A percentile compares a stretch with the other conserved stretches of the same genome.
Conservation (phyloP, 2,888 invertebrate genomes). For the Oithona nana region DNA sequence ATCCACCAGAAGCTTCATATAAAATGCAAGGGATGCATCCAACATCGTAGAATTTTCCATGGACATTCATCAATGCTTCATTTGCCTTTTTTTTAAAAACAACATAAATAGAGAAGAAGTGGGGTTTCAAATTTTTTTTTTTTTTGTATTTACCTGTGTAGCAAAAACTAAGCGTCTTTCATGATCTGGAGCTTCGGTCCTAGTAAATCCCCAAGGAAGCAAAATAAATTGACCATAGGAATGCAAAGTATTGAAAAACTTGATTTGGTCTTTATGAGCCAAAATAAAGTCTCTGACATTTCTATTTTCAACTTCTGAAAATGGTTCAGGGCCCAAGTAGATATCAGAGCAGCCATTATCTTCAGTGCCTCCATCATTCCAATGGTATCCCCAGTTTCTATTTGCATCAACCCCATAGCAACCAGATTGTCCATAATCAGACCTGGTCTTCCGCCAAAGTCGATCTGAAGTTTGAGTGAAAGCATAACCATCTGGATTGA, state of each 20-base stretch:
- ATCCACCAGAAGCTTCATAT: background rate
- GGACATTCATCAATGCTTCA: slow-evolving; percentile 2
- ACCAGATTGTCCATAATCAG: background rate
- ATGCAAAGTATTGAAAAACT: slow-evolving; percentile 29
- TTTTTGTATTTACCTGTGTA: too few species aligned
- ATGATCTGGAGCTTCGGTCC: background rate
- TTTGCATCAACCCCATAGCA: slow-evolving; percentile 21
- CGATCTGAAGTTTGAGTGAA: background rate
- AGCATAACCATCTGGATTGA: slow-evolving; percentile 4
- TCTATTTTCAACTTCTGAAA: slow-evolving; percentile 46
- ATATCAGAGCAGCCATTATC: slow-evolving; percentile 36
- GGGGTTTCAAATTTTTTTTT: too few species aligned
- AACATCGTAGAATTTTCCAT: slow-evolving; percentile 10
- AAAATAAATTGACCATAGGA: slow-evolving; percentile 27
- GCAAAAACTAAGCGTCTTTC: too few species aligned
- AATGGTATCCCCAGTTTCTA: slow-evolving; percentile 6
- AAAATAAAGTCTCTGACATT: slow-evolving; percentile 25
- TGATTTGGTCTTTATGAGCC: slow-evolving; percentile 21
- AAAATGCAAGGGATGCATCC: slow-evolving; percentile 4
- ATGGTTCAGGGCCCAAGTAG: slow-evolving; percentile 41
- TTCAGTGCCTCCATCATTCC: background rate
- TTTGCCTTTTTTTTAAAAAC: too few species aligned
- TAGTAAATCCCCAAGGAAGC: background rate
- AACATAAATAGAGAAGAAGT: too few species aligned
- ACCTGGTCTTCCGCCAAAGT: slow-evolving; percentile 10